Conservation (phyloP, 2,888 invertebrate species). For the Drosophila peninsularis region DNA sequence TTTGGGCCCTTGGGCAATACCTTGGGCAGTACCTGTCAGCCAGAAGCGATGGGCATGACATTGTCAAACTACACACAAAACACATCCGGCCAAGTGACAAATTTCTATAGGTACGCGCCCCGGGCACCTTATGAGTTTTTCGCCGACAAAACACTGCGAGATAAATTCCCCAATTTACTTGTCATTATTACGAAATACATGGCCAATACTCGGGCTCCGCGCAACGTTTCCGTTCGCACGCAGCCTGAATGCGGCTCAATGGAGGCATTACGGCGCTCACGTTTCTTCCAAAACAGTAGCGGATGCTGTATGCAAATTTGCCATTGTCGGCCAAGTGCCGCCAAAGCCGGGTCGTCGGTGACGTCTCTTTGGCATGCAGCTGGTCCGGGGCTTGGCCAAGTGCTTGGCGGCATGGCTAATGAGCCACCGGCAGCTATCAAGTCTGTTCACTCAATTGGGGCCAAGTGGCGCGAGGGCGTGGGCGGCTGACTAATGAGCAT, state of each 20-base stretch:
- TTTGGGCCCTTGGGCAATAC: conserved; percentile 50
- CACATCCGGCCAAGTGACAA: conserved; percentile 77
- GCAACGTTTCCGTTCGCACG: conserved; percentile 59
- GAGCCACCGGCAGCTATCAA: conserved; percentile 56
- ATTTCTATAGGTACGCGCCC: conserved; percentile 52
- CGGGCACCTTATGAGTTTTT: conserved; percentile 50
- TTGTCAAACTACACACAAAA: conserved; percentile 70
- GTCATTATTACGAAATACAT: conserved; percentile 68
- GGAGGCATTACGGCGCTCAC: conserved; percentile 57
- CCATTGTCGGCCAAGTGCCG: conserved; percentile 68
- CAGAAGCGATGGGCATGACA: conserved; percentile 62
- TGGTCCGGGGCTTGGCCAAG: conserved; percentile 66
- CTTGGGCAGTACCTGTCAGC: conserved; percentile 61
- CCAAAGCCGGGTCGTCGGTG: conserved; percentile 57
- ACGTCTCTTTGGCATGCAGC: conserved; percentile 59
- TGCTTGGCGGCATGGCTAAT: conserved; percentile 73
- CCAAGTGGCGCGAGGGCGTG: conserved; percentile 45
- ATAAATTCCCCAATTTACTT: conserved; percentile 67
- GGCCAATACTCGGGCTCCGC: conserved; percentile 17
- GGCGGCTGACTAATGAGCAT: conserved; percentile 22
- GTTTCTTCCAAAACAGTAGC: conserved; percentile 71
- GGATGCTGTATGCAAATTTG: conserved; percentile 79
- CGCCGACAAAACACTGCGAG: conserved; percentile 40
- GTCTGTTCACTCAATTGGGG: conserved; percentile 71
- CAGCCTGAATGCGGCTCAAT: conserved; percentile 39